These are phyloP conservation scores for Galendromus occidentalis DNA, from an alignment of 1,140 invertebrate species.

Conservation along the genomic window DNA sequence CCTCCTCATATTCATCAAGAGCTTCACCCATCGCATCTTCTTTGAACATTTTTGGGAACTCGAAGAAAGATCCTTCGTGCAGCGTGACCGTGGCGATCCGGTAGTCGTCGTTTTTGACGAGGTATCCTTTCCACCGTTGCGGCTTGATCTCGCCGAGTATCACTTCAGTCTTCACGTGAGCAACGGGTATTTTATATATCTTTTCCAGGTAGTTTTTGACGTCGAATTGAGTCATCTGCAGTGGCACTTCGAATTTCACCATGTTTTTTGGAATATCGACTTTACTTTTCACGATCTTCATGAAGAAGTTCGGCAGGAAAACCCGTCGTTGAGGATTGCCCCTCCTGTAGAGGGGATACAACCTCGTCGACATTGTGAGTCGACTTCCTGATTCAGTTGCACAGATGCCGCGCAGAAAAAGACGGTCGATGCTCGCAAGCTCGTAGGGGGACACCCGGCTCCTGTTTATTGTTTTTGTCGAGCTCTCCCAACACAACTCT, in stretches of 20 bases:
- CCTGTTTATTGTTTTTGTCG: no score
- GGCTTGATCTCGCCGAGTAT: constrained; percentile 24
- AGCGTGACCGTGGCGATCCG: constrained; percentile 58
- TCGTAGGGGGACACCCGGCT: no score
- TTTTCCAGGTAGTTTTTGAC: constrained; percentile 81
- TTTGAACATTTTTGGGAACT: constrained; percentile 27
- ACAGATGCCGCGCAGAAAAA: no score
- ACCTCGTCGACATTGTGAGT: neutral
- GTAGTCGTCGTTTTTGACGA: constrained; percentile 61
- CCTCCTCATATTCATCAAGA: constrained; percentile 18
- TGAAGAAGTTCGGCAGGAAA: constrained; percentile 81
- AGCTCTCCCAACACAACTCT: no score
- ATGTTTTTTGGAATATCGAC: constrained; percentile 44
- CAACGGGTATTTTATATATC: constrained; percentile 63
- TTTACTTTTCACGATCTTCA: constrained; percentile 56
- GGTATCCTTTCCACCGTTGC: constrained; percentile 32
- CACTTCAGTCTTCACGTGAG: constrained; percentile 37
- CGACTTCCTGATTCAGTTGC: no score
- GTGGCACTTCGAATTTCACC: constrained; percentile 61
- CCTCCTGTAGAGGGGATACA: constrained; percentile 61
- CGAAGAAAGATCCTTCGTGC: constrained; percentile 24
- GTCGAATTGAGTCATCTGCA: constrained; percentile 61
- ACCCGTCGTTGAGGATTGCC: constrained; percentile 71
- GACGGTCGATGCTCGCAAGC: no score
- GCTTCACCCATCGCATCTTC: constrained; percentile 21